A percentile compares a stretch with the other conserved stretches of the same genome.
Conservation (phyloP, 2,113 vertebrate genomes). For the Megaceryle torquata region DNA sequence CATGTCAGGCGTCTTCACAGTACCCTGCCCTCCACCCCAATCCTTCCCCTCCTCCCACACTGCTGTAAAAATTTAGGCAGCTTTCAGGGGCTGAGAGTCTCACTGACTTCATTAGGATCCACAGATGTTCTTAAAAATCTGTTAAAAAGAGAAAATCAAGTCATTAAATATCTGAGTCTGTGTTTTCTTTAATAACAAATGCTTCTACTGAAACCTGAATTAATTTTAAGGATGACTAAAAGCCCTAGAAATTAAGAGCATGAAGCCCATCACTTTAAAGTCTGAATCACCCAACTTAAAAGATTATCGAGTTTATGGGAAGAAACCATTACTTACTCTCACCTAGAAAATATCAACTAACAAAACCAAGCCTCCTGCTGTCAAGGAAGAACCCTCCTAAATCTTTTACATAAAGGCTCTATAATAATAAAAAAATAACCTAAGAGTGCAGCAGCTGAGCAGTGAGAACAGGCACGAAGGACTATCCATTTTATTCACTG, state of each 20-base stretch:
- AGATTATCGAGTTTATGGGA: conserved; percentile 11
- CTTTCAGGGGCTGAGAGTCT: neutral
- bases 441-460: neutral
- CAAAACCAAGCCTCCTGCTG: neutral
- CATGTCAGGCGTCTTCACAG: neutral
- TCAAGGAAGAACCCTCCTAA: neutral
- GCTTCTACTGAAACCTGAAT: neutral
- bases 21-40: neutral
- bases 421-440: neutral
- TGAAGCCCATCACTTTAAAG: conserved; percentile 21
- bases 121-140: conserved; percentile 5
- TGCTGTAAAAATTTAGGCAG: neutral
- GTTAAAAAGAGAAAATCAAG: conserved; percentile 19
- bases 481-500: neutral
- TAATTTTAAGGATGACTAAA: conserved; percentile 40
- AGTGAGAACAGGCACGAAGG: neutral
- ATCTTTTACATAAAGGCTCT: neutral
- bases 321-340: conserved; percentile 13
- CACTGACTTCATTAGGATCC: conserved; percentile 18
- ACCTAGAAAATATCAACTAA: neutral
- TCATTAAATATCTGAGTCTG: conserved; percentile 19
- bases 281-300: conserved; percentile 29
- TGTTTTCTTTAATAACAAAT: conserved; percentile 4
- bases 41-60: neutral
- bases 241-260: neutral